Conservation (phyloP, 1,140 invertebrate genomes). For the Tetranychus cinnabarinus region DNA sequence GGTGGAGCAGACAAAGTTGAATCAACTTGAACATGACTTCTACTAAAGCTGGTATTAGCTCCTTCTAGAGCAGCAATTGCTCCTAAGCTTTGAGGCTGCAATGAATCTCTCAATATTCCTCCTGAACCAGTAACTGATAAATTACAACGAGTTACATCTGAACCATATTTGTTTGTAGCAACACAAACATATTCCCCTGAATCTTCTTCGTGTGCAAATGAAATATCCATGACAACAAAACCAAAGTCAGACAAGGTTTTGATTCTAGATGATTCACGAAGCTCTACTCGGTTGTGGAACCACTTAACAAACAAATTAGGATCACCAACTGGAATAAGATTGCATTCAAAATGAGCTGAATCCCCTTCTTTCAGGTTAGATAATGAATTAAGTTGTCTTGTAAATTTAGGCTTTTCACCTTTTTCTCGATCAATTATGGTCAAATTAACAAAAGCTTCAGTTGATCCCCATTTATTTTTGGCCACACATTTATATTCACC, state of each 20-base stretch:
- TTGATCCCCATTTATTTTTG: slow-evolving; percentile 16
- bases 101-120: slow-evolving; percentile 69
- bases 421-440: slow-evolving; percentile 30
- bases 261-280: slow-evolving; percentile 55
- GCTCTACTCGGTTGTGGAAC: slow-evolving; percentile 29
- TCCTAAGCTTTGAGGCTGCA: slow-evolving; percentile 68
- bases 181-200: slow-evolving; percentile 52
- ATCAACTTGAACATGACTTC: slow-evolving; percentile 30
- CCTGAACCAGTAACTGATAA: slow-evolving; percentile 34
- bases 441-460: slow-evolving; percentile 60
- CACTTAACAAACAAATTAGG: slow-evolving; percentile 72
- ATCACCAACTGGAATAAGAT: slow-evolving; percentile 68
- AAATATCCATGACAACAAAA: slow-evolving; percentile 21
- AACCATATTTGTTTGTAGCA: slow-evolving; percentile 57
- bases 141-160: slow-evolving; percentile 51
- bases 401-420: slow-evolving; percentile 70
- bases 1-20: slow-evolving; percentile 15
- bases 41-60: slow-evolving; percentile 33
- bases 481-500: slow-evolving; percentile 48
- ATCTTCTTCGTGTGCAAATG: slow-evolving; percentile 13
- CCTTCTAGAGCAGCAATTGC: slow-evolving; percentile 81
- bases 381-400: slow-evolving; percentile 53
- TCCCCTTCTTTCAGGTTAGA: slow-evolving; percentile 87
- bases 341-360: slow-evolving; percentile 34
- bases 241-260: slow-evolving; percentile 34